Evolutionary conservation across 2,113 vertebrate species (phyloP).

Genomic region (Corythaeola cristata): DNA sequence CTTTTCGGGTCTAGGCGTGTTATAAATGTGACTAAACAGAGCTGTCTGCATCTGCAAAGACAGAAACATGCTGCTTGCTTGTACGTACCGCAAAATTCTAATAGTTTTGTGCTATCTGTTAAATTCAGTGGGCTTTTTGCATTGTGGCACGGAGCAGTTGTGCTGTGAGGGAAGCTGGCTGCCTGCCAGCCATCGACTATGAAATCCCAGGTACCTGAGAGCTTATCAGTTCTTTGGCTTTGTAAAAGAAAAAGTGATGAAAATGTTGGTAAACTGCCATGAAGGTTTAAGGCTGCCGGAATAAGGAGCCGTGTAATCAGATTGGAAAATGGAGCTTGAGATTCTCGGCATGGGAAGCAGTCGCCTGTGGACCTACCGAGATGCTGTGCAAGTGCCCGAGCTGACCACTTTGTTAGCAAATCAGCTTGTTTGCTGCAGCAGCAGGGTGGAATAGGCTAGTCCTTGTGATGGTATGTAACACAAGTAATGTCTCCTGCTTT

Average conservation of each 20-base stretch:
- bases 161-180: conserved; percentile 84
- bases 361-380: conserved; percentile 80
- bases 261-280: conserved; percentile 87
- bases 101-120: conserved; percentile 75
- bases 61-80: conserved; percentile 70
- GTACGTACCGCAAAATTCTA: conserved; percentile 73
- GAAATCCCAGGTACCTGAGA: conserved; percentile 87
- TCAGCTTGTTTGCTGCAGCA: conserved; percentile 76
- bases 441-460: conserved; percentile 75
- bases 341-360: conserved; percentile 77
- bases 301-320: conserved; percentile 84
- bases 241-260: conserved; percentile 83
- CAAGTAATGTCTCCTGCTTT: conserved; percentile 77
- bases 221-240: conserved; percentile 88
- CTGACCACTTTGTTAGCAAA: conserved; percentile 84
- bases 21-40: conserved; percentile 61
- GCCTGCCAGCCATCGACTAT: conserved; percentile 85
- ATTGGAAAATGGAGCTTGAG: conserved; percentile 82
- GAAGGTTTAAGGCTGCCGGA: conserved; percentile 88
- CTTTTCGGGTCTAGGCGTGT: conserved; percentile 22
- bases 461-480: conserved; percentile 79
- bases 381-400: conserved; percentile 75
- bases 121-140: conserved; percentile 82
- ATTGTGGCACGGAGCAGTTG: conserved; percentile 76
- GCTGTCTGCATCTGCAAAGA: conserved; percentile 54